A percentile compares a stretch with the other conserved stretches of the same genome.
Conservation (phyloP, 2,797 vertebrate species). For the Chelonia mydas region DNA sequence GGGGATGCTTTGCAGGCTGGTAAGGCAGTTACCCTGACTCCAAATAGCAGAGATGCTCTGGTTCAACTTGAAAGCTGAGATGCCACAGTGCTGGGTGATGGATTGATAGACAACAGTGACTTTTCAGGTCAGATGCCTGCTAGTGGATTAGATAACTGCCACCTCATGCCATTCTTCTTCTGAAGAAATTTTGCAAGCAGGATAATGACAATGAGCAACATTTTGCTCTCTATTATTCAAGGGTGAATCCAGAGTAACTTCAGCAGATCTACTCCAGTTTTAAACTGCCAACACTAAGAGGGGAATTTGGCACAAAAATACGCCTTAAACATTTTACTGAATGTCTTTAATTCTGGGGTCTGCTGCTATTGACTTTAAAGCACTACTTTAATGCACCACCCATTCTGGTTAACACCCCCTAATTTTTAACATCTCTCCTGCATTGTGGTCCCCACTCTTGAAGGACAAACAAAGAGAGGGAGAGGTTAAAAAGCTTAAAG, state of each 20-base stretch:
- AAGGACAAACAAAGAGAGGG: slow-evolving; percentile 49
- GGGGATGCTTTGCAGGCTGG: neutral
- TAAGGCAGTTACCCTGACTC: neutral
- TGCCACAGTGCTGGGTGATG: neutral
- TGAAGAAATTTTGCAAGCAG: neutral
- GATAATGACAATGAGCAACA: neutral
- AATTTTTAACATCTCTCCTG: neutral
- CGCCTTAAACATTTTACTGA: neutral
- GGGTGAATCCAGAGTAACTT: accelerated
- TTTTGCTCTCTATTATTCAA: neutral
- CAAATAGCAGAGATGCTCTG: neutral
- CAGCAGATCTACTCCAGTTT: neutral
- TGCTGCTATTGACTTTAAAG: neutral
- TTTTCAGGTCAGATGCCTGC: neutral
- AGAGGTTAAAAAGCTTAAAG: slow-evolving; percentile 67
- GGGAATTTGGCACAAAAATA: neutral
- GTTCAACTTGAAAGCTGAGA: neutral
- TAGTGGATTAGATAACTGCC: neutral
- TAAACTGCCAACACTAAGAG: neutral
- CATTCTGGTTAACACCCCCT: neutral
- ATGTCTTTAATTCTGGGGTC: neutral
- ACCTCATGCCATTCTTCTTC: neutral
- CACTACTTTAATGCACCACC: neutral
- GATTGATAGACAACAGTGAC: neutral
- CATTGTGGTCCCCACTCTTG: neutral